A percentile compares a stretch with the other conserved stretches of the same genome.
Conservation (phyloP, 2,888 invertebrate species). For the Morinoia aosen region DNA sequence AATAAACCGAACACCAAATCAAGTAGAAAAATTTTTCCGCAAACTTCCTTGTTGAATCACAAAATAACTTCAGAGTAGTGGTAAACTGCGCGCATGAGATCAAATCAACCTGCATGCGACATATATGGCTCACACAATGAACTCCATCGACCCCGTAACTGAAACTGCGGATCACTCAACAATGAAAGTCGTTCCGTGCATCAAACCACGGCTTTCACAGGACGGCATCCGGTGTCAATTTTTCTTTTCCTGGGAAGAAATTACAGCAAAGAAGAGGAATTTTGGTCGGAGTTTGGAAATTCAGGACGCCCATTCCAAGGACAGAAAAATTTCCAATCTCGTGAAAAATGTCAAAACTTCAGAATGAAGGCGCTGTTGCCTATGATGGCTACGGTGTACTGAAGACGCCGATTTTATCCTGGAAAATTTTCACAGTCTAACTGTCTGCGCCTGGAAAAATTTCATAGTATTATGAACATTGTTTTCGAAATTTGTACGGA, state of each 20-base stretch:
- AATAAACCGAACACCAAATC: not conserved
- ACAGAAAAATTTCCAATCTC: not conserved
- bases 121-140: too few species aligned
- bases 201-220: too few species aligned
- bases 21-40: not conserved
- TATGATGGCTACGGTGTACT: not conserved
- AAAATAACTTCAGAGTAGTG: too few species aligned
- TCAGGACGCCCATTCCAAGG: not conserved
- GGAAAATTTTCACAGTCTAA: not conserved
- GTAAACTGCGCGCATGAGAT: too few species aligned
- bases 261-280: not conserved
- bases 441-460: not conserved
- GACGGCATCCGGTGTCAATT: too few species aligned
- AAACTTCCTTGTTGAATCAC: too few species aligned
- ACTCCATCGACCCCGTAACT: too few species aligned
- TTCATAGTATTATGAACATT: not conserved
- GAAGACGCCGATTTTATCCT: not conserved
- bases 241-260: too few species aligned
- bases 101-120: too few species aligned
- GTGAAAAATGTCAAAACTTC: not conserved
- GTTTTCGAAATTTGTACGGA: not conserved
- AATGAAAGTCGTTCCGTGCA: too few species aligned
- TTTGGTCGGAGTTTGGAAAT: not conserved
- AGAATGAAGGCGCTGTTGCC: not conserved
- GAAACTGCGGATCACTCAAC: too few species aligned